phyloP scores from a whole-genome alignment of 2,797 vertebrate genomes.

The Myotis myotis region DNA sequence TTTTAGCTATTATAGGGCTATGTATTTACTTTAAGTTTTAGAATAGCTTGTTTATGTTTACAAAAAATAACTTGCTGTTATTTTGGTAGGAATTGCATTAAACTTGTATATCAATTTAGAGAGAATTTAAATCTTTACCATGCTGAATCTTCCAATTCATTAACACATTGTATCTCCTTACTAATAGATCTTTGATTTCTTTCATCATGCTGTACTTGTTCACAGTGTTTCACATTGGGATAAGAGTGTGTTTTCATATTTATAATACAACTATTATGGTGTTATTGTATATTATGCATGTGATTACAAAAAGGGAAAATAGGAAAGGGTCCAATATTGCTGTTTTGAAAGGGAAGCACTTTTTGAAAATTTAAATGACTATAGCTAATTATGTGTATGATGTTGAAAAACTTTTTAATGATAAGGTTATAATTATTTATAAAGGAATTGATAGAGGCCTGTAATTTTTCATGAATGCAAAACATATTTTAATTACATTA shows the following conservation, averaged over 20 bases:
- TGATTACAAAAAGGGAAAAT: not conserved
- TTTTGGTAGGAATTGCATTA: conserved; percentile 4
- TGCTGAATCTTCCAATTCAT: not conserved
- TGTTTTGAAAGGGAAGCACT: conserved; percentile 1
- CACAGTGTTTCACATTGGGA: not conserved
- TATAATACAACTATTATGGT: not conserved
- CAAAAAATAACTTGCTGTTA: not conserved
- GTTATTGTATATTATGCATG: not conserved
- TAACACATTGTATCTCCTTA: not conserved
- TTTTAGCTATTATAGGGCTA: not conserved
- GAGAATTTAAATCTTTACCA: not conserved
- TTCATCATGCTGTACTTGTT: not conserved
- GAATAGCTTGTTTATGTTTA: not conserved
- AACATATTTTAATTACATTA: conserved; percentile 61
- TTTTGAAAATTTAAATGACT: conserved; percentile 15
- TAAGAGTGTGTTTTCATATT: conserved; percentile 26
- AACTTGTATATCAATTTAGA: not conserved
- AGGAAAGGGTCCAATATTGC: not conserved
- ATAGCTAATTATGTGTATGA: not conserved
- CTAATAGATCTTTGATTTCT: not conserved
- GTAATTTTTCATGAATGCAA: conserved; percentile 52
- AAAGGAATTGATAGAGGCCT: conserved; percentile 17
- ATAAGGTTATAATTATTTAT: conserved; percentile 47
- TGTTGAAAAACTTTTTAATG: conserved; percentile 48
- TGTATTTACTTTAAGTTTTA: not conserved